These are phyloP conservation scores for Peromyscus aztecus DNA, from an alignment of 2,797 vertebrate species.

Conservation along the genomic window DNA sequence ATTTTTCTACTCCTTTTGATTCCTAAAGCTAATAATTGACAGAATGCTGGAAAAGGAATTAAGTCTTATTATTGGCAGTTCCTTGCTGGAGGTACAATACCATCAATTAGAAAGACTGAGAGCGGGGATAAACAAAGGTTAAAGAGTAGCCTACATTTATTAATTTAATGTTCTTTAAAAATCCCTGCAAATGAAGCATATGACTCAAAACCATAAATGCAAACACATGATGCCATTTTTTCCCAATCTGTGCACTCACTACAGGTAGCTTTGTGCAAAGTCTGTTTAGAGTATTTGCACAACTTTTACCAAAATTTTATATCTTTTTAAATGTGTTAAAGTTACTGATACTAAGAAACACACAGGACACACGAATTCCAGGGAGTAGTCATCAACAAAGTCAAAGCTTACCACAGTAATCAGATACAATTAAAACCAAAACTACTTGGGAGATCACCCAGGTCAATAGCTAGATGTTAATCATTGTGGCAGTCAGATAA, in stretches of 20 bases:
- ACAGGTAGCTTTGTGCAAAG: not conserved
- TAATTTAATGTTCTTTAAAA: conserved; percentile 26
- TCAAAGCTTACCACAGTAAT: not conserved
- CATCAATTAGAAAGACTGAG: not conserved
- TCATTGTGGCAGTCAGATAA: not conserved
- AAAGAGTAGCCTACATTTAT: conserved; percentile 19
- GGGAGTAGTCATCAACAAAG: not conserved
- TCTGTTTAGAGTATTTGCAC: not conserved
- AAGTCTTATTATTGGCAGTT: conserved; percentile 34
- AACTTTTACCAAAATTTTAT: not conserved
- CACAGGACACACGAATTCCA: not conserved
- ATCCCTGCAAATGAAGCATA: not conserved
- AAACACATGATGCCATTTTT: conserved; percentile 19
- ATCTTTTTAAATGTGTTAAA: not conserved
- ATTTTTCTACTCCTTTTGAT: conserved; percentile 23
- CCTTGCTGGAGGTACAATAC: not conserved
- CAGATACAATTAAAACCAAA: not conserved
- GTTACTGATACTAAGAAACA: conserved; percentile 29
- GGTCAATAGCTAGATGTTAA: not conserved
- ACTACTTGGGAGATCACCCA: not conserved
- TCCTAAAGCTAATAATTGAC: conserved; percentile 52
- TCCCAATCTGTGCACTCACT: not conserved
- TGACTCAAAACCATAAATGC: conserved; percentile 28
- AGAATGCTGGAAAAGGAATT: conserved; percentile 37
- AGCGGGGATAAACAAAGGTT: not conserved